Evolutionary conservation across 2,888 invertebrate genomes (phyloP).

Genomic region (Lasioglossum pauxillum): DNA sequence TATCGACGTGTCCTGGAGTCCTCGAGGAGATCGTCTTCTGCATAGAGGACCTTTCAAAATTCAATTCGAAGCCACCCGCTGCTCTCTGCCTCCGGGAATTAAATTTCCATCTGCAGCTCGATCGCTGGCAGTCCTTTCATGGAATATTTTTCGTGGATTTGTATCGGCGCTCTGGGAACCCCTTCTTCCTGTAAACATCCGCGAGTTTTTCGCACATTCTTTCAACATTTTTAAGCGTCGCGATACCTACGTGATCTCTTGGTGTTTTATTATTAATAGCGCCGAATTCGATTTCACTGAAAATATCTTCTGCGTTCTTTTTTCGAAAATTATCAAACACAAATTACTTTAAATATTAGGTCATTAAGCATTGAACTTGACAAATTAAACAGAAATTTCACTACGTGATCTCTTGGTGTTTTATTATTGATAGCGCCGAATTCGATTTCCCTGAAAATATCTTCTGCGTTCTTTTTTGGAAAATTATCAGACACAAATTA

Average conservation of each 20-base stretch:
- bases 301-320: no score
- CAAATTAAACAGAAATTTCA: no score
- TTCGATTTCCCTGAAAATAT: no score
- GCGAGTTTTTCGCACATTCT: not conserved
- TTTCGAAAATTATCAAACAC: no score
- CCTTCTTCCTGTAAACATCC: not conserved
- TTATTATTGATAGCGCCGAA: no score
- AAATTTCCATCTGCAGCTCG: slow-evolving; percentile 68
- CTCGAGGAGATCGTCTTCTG: not conserved
- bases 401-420: not conserved
- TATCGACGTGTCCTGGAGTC: not conserved
- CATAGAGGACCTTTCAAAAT: slow-evolving; percentile 59
- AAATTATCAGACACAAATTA: no score
- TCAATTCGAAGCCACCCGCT: slow-evolving; percentile 61
- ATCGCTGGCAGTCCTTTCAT: slow-evolving; percentile 54
- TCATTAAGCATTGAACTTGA: no score
- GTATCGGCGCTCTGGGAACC: not conserved
- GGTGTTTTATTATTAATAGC: no score
- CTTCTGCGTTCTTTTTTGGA: no score
- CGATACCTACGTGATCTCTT: not conserved
- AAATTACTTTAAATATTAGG: no score
- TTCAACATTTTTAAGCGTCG: not conserved
- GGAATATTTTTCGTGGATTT: slow-evolving; percentile 55
- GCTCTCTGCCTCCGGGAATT: slow-evolving; percentile 60
- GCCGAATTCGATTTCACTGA: no score